Base-by-base conservation (phyloP, 1,140 invertebrate genomes). In the Hormaphis cornu region DNA sequence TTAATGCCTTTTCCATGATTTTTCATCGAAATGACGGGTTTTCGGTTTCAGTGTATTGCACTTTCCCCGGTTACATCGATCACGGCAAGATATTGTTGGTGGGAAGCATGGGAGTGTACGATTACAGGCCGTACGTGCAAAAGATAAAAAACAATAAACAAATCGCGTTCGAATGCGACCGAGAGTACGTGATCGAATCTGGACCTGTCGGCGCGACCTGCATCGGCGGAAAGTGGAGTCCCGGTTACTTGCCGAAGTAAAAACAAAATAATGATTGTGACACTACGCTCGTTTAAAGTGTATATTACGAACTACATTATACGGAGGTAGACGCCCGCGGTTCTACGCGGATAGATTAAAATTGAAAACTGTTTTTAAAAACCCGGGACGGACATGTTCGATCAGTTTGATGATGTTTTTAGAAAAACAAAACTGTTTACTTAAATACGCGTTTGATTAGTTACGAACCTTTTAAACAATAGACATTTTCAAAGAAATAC, bases 91-190 rank as follows among this genome's bases (percentile, higher is more conserved):
- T 98, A 0, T 81, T 97, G 14, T 79, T 98, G 1, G 93, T 98
- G 2, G 95, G 95, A 3, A 94, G 95, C 75, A 97, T 97, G 92
- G 95, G 95, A 0, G 83, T 95, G 35, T 98, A 98, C 77, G 94
- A 97, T 77, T 98, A 97, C 76, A 80, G 93, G n/a, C 90, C 93
- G 0, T 98, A 98, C 76, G 94, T 98, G 0, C 87, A 86, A 74
- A 94, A 93, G 80, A 87, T 91, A 69, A 81, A 80, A 1, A 95
- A 95, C 78, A 96, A 97, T 75, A 92, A 95, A 73, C 91, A 97
- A 77, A 97, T 98, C 30, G 92, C 94, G 86, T 98, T 95, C 78
- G 91, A 96, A 73, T 98, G 95, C 77, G 87, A 95, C 71, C 91
- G 92, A 75, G 93, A 93, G 0, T 95, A 90, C 75, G 87, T 90